Evolutionary conservation across 2,113 vertebrate genomes (phyloP).

Genomic region (Chlorodrepanis virens): DNA sequence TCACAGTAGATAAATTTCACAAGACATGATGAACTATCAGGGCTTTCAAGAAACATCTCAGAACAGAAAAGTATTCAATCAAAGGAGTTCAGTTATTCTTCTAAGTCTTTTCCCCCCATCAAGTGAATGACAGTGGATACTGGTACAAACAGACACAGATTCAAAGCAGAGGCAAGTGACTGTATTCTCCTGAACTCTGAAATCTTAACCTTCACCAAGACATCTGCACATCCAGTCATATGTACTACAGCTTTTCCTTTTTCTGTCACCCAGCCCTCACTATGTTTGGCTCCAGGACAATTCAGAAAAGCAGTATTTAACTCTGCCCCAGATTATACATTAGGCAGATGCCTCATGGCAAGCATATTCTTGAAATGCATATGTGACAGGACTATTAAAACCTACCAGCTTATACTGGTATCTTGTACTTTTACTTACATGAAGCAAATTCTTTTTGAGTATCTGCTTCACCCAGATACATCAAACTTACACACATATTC

Average conservation of each 20-base stretch:
- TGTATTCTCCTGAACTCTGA: neutral
- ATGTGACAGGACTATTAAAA: neutral
- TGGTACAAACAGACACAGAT: neutral
- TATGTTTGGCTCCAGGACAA: neutral
- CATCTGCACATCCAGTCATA: neutral
- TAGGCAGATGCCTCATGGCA: neutral
- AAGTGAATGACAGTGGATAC: neutral
- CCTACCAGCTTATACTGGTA: neutral
- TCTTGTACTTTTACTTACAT: neutral
- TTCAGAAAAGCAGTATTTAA: neutral
- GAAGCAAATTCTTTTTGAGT: neutral
- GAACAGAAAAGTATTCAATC: neutral
- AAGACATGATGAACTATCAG: accelerated
- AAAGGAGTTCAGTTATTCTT: neutral
- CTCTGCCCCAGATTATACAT: neutral
- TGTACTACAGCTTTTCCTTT: neutral
- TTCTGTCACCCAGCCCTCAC: neutral
- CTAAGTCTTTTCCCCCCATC: neutral
- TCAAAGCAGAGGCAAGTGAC: neutral
- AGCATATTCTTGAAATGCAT: neutral
- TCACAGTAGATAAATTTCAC: neutral
- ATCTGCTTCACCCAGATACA: neutral
- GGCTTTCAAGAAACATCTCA: neutral
- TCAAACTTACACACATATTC: neutral
- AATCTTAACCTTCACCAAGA: neutral